Percentiles rank a stretch among this genome's conserved stretches.
Evolutionary conservation across 2,888 invertebrate genomes (phyloP).

Genomic region (Meloe dianella): DNA sequence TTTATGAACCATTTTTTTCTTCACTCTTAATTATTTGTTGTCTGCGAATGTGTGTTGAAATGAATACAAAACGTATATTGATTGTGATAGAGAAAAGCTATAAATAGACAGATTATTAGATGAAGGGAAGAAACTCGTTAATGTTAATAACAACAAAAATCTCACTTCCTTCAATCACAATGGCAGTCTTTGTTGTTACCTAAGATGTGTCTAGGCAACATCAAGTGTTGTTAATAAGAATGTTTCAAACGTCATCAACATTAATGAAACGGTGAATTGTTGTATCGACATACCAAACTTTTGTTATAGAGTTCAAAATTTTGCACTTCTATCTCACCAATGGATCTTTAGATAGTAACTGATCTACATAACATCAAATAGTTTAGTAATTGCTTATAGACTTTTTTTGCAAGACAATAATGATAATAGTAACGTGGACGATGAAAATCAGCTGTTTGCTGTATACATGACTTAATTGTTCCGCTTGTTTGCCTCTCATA

Average conservation of each 20-base stretch:
- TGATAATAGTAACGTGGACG: background rate
- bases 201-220: constrained; percentile 30
- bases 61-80: constrained; percentile 25
- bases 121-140: constrained; percentile 39
- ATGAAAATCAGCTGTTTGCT: constrained; percentile 33
- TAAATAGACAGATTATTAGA: background rate
- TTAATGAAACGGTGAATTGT: no score
- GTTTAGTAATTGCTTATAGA: no score
- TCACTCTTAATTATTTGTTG: no score
- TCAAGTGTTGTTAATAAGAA: constrained; percentile 25
- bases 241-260: background rate
- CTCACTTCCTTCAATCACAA: constrained; percentile 35
- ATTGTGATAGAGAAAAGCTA: constrained; percentile 13
- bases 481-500: constrained; percentile 33
- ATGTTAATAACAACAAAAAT: constrained; percentile 31
- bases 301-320: no score
- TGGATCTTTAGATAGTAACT: no score
- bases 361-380: background rate
- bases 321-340: no score
- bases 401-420: no score
- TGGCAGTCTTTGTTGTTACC: constrained; percentile 29
- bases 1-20: no score
- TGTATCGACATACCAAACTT: no score
- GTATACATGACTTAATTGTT: constrained; percentile 36
- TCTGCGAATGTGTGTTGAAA: constrained; percentile 22